Evolutionary conservation across 2,797 vertebrate species (phyloP).

Genomic region (Epinephelus malabaricus): DNA sequence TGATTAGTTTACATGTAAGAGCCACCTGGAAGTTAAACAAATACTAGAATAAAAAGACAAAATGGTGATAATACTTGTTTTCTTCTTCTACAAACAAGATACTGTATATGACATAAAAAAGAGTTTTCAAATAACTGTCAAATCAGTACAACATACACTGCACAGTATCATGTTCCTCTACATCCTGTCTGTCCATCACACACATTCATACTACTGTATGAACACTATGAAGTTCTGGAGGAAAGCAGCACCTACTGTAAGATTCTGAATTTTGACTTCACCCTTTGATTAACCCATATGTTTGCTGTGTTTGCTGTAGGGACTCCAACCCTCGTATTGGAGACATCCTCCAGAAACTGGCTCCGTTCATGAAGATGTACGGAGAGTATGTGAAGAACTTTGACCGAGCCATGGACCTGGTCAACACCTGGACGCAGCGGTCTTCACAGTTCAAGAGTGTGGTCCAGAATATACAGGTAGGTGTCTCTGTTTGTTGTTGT

Average conservation of each 20-base stretch:
- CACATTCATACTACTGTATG: no score
- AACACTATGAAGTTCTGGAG: no score
- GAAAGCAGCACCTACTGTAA: background rate
- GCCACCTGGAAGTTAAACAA: no score
- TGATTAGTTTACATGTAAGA: no score
- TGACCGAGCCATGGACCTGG: slow-evolving; percentile 95
- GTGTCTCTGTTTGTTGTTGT: slow-evolving; percentile 19
- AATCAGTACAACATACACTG: no score
- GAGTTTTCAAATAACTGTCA: no score
- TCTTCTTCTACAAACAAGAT: no score
- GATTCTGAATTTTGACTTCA: background rate
- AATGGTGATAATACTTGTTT: no score
- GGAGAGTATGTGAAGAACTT: slow-evolving; percentile 99
- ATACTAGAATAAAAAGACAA: no score
- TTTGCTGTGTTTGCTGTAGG: slow-evolving; percentile 80
- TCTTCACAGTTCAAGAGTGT: slow-evolving; percentile 93
- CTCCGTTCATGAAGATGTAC: slow-evolving; percentile 99
- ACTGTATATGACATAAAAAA: no score
- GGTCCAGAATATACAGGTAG: slow-evolving; percentile 94
- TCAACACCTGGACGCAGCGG: slow-evolving; percentile 94
- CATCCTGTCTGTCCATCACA: no score
- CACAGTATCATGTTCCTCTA: no score
- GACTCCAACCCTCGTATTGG: slow-evolving; percentile 93
- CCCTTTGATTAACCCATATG: background rate
- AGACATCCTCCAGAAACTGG: slow-evolving; percentile 98